Base-by-base conservation (phyloP, 2,113 vertebrate genomes). In the Albula glossodonta region DNA sequence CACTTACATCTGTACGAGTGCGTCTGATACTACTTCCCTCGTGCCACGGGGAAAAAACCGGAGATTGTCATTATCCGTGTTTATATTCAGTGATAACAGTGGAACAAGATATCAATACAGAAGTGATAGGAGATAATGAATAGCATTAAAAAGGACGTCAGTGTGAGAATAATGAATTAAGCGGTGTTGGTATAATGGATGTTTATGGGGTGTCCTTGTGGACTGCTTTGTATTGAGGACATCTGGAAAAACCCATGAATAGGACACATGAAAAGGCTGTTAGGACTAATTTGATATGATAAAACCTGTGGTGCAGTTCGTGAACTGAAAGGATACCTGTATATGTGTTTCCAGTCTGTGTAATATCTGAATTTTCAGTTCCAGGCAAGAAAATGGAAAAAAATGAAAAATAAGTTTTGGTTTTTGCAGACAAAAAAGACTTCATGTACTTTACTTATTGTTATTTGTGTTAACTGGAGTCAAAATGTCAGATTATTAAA, bases 81-180 rank as follows among this genome's bases (percentile, higher is more conserved):
- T 89, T 90, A 89, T 90, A 88, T 87, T 85, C 89, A 84, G 85
- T 85, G 88, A 89, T 92, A 90, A 88, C 83, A 56, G 78, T 56
- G 77, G 86, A 78, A 86, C 88, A 83, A 77, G 86, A 88, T 87
- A 82, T 85, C 86, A 86, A 87, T 87, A 84, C 80, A 79, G 83
- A 78, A 82, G 86, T 86, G 82, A 88, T 86, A 83, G 88, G 83
- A 89, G 89, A 91, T 90, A 89, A 91, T 90, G 87, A 90, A 87
- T 57, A 51, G 85, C 83, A 86, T 91, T 92, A 88, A 90, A 41
- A 92, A 91, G 87, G 87, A 88, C 80, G 88, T 89, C 90, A 88
- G 88, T 89, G 86, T 86, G 81, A 83, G 85, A 87, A 86, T 88
- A 88, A 87, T 88, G 84, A 86, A 87, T 88, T 91, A 88, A 86